These are phyloP conservation scores for Trinorchestia longiramus DNA, from an alignment of 1,140 invertebrate species.

Conservation along the genomic window DNA sequence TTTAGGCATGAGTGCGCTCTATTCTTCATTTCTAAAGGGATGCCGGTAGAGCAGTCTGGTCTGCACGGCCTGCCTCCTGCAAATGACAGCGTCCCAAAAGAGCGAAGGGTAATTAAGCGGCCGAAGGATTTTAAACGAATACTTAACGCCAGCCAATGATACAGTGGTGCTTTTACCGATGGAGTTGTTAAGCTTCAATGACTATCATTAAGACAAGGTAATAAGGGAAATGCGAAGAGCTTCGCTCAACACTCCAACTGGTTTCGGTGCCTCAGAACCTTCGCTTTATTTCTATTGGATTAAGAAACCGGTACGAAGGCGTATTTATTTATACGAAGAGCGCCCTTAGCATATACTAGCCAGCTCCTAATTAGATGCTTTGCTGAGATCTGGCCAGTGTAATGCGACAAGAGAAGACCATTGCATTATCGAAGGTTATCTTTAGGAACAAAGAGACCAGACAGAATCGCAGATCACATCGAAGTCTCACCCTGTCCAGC, in stretches of 20 bases:
- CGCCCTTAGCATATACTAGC: neutral
- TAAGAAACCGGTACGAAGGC: constrained; percentile 40
- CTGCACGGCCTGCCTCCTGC: neutral
- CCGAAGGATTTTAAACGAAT: constrained; percentile 33
- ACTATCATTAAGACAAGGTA: constrained; percentile 53
- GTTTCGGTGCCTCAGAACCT: constrained; percentile 49
- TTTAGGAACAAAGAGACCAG: constrained; percentile 1
- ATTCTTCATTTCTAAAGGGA: neutral
- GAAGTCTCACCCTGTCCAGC: constrained; percentile 24
- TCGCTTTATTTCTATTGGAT: constrained; percentile 50
- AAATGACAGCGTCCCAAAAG: constrained; percentile 36
- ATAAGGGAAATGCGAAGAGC: constrained; percentile 42
- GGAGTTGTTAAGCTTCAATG: constrained; percentile 51
- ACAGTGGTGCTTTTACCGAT: constrained; percentile 46
- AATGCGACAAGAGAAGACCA: constrained; percentile 55
- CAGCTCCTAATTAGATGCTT: constrained; percentile 31
- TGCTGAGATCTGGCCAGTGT: constrained; percentile 39
- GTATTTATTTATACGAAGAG: constrained; percentile 20
- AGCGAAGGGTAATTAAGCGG: neutral
- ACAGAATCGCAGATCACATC: neutral
- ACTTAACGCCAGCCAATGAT: constrained; percentile 46
- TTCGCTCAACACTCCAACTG: constrained; percentile 34
- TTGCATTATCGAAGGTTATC: constrained; percentile 42
- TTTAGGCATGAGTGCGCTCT: neutral
- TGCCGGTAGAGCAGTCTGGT: neutral